A percentile compares a stretch with the other conserved stretches of the same genome.
Conservation (phyloP, 2,113 vertebrate genomes). For the Tursiops truncatus region DNA sequence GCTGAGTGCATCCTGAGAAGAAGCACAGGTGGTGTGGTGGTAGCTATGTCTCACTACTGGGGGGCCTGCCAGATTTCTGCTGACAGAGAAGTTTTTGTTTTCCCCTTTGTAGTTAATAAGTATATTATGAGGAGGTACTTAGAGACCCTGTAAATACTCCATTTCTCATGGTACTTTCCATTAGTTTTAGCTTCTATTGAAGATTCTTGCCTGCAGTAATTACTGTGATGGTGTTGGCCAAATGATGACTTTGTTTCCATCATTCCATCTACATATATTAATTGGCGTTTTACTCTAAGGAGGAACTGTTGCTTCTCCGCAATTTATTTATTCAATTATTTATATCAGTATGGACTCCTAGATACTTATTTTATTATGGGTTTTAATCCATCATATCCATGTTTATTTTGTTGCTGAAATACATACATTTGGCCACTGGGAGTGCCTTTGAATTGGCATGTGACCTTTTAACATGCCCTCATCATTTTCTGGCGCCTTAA, state of each 20-base stretch:
- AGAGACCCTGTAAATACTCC: background rate
- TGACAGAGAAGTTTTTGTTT: background rate
- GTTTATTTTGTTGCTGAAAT: background rate
- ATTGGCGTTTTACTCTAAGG: background rate
- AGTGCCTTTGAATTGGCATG: background rate
- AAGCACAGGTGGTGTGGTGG: background rate
- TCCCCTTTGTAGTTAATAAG: background rate
- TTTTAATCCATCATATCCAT: background rate
- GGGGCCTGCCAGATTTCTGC: background rate
- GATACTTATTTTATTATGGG: background rate
- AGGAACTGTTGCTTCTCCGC: background rate
- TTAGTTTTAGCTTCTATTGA: background rate
- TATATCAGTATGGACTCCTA: background rate
- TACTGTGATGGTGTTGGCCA: rapidly evolving
- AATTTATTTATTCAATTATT: background rate
- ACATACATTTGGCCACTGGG: background rate
- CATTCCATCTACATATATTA: background rate
- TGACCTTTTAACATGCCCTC: background rate
- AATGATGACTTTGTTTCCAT: background rate
- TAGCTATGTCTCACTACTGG: background rate
- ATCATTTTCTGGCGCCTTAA: background rate
- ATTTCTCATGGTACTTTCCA: background rate
- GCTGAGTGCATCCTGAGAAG: background rate
- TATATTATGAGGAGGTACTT: background rate
- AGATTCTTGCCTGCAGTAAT: background rate